Evolutionary conservation across 1,140 invertebrate species (phyloP).

Genomic region (Saccostrea cuccullata): DNA sequence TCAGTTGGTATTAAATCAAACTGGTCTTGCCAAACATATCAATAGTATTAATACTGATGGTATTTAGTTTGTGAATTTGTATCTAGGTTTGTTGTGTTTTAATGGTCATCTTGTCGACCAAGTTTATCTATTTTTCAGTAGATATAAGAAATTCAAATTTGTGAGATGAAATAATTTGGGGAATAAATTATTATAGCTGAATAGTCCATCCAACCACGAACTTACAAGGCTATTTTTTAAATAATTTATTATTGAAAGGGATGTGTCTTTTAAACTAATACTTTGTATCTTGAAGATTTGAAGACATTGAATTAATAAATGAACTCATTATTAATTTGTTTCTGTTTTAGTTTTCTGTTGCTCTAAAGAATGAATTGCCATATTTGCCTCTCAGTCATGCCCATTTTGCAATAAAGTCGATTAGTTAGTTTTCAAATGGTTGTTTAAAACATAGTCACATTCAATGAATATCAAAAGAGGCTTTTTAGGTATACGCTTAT

Average conservation of each 20-base stretch:
- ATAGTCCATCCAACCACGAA: background rate
- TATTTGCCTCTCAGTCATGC: too few relatives aligned
- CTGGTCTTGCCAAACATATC: slow-evolving; percentile 11
- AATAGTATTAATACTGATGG: slow-evolving; percentile 21
- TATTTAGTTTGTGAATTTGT: background rate
- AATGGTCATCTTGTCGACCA: background rate
- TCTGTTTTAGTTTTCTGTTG: background rate
- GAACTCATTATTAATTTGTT: slow-evolving; percentile 6
- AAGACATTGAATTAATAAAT: slow-evolving; percentile 27
- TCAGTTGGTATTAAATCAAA: slow-evolving; percentile 9
- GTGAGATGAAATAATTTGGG: background rate
- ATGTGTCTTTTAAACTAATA: slow-evolving; percentile 38
- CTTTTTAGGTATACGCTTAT: too few relatives aligned
- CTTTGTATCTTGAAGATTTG: slow-evolving; percentile 10
- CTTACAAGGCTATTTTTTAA: background rate
- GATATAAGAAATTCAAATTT: background rate
- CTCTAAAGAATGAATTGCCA: background rate
- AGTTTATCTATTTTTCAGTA: background rate
- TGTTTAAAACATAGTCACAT: too few relatives aligned
- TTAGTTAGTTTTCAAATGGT: too few relatives aligned
- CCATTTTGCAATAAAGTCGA: too few relatives aligned
- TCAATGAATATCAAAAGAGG: too few relatives aligned
- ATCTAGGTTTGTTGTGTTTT: slow-evolving; percentile 15
- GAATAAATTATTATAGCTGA: slow-evolving; percentile 4
- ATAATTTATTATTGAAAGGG: slow-evolving; percentile 1